phyloP scores from a whole-genome alignment of 2,113 vertebrate genomes.

The Chaenogobius annularis region DNA sequence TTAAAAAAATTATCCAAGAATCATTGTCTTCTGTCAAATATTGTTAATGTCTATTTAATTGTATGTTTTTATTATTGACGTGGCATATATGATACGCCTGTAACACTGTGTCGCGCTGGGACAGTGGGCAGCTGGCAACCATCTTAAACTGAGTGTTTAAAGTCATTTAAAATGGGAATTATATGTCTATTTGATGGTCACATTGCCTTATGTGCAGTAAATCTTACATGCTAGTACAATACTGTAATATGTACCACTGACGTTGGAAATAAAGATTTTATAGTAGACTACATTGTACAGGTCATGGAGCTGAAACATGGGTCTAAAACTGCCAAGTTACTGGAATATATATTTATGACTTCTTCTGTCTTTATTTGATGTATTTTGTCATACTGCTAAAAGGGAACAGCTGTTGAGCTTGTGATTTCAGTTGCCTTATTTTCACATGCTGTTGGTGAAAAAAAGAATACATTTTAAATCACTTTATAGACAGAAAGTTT shows the following conservation, averaged over 20 bases:
- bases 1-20: not conserved
- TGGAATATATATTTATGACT: slow-evolving; percentile 31
- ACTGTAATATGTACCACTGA: slow-evolving; percentile 62
- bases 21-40: slow-evolving; percentile 25
- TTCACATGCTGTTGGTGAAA: slow-evolving; percentile 39
- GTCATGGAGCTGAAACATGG: slow-evolving; percentile 26
- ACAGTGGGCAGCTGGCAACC: slow-evolving; percentile 34
- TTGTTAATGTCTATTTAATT: slow-evolving; percentile 16
- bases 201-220: slow-evolving; percentile 42
- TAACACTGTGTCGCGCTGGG: slow-evolving; percentile 37
- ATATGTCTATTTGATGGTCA: slow-evolving; percentile 35
- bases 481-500: slow-evolving; percentile 45
- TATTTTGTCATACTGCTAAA: slow-evolving; percentile 40
- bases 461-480: slow-evolving; percentile 17
- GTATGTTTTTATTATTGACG: slow-evolving; percentile 52
- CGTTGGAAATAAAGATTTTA: slow-evolving; percentile 59
- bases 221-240: slow-evolving; percentile 48
- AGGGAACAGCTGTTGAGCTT: slow-evolving; percentile 52
- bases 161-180: slow-evolving; percentile 49
- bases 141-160: slow-evolving; percentile 44
- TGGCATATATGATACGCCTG: slow-evolving; percentile 32
- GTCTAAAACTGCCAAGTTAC: slow-evolving; percentile 52
- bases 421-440: slow-evolving; percentile 70
- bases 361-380: slow-evolving; percentile 47
- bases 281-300: slow-evolving; percentile 40